These are phyloP conservation scores for Callithrix jacchus DNA, from an alignment of 2,113 vertebrate species.

Conservation along the genomic window DNA sequence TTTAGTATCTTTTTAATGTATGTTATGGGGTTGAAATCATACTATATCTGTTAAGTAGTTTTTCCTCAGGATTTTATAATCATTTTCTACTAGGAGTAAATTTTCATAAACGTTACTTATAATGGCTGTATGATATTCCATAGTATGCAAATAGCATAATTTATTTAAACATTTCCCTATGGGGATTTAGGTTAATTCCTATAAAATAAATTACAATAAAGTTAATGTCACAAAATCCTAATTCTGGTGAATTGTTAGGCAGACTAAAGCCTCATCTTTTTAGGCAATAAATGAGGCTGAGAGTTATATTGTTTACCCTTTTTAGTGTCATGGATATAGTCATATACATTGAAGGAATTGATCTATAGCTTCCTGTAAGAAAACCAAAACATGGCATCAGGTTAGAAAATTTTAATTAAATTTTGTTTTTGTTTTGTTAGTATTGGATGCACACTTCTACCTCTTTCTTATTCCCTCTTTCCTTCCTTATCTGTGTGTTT, in stretches of 20 bases:
- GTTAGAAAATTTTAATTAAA: background rate
- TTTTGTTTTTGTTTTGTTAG: background rate
- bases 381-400: background rate
- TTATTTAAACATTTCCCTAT: constrained; percentile 33
- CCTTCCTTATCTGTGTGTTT: background rate
- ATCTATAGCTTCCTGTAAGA: background rate
- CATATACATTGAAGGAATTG: background rate
- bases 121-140: constrained; percentile 6
- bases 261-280: background rate
- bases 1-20: background rate
- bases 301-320: background rate
- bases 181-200: constrained; percentile 9
- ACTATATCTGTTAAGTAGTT: background rate
- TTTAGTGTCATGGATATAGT: background rate
- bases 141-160: background rate
- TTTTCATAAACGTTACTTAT: constrained; percentile 28
- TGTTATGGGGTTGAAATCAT: background rate
- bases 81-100: constrained; percentile 17
- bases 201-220: constrained; percentile 25
- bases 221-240: constrained; percentile 24
- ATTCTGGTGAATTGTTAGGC: background rate
- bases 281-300: background rate
- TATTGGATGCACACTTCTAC: background rate
- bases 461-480: background rate
- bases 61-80: background rate